phyloP scores from a whole-genome alignment of 2,888 invertebrate species.

The Girardia tigrina region DNA sequence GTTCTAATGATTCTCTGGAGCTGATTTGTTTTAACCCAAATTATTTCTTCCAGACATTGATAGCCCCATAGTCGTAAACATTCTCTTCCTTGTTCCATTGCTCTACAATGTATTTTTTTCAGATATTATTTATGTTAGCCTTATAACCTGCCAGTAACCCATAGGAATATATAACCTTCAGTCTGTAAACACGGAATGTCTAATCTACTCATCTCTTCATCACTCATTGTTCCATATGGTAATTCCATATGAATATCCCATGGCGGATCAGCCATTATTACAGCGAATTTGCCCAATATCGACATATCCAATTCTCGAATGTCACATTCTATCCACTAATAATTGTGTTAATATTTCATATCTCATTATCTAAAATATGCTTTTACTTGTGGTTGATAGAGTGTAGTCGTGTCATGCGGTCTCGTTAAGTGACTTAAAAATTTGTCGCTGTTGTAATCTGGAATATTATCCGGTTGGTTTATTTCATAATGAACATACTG shows the following conservation, averaged over 20 bases:
- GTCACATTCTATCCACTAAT: constrained; percentile 91
- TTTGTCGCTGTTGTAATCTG: neutral
- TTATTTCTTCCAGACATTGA: constrained; percentile 83
- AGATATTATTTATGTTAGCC: no score
- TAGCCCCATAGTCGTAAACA: constrained; percentile 87
- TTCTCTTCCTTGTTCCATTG: constrained; percentile 86
- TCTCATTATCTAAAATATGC: no score
- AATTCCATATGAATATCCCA: constrained; percentile 99
- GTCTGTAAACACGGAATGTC: constrained; percentile 85
- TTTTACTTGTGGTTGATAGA: constrained; percentile 18
- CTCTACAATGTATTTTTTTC: no score
- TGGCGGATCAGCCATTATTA: constrained; percentile 86
- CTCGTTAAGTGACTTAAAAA: neutral
- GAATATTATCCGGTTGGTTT: constrained; percentile 53
- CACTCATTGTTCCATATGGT: constrained; percentile 94
- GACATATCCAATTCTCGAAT: constrained; percentile 77
- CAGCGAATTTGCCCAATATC: constrained; percentile 82
- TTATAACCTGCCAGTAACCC: constrained; percentile 76
- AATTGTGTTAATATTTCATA: no score
- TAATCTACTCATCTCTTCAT: constrained; percentile 89
- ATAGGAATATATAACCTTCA: constrained; percentile 83
- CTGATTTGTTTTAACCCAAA: constrained; percentile 98
- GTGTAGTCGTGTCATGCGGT: neutral
- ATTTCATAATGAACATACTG: constrained; percentile 63
- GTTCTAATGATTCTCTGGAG: constrained; percentile 87